phyloP scores from a whole-genome alignment of 1,140 invertebrate genomes.

The Homalodisca vitripennis region DNA sequence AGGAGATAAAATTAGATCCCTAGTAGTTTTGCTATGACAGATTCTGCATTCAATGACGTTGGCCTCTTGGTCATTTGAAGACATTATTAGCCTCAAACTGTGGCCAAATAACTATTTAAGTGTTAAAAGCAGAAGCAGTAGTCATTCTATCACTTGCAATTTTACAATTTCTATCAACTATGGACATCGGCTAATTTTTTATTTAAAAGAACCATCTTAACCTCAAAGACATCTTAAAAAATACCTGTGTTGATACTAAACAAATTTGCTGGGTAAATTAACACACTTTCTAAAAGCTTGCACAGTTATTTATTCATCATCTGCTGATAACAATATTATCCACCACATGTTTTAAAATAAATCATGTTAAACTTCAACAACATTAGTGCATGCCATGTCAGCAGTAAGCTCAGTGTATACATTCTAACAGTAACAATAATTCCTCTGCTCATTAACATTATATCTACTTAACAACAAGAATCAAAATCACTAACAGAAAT shows the following conservation, averaged over 20 bases:
- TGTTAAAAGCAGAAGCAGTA: too few relatives aligned
- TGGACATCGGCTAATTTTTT: too few relatives aligned
- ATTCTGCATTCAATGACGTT: not conserved
- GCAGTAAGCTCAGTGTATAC: slow-evolving; percentile 1
- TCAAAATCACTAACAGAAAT: too few relatives aligned
- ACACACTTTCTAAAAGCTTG: too few relatives aligned
- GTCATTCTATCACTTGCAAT: too few relatives aligned
- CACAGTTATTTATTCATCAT: slow-evolving; percentile 7
- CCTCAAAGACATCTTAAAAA: too few relatives aligned
- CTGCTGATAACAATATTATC: not conserved
- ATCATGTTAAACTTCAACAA: slow-evolving; percentile 10
- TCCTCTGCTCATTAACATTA: not conserved
- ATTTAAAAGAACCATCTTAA: too few relatives aligned
- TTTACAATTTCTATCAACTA: too few relatives aligned
- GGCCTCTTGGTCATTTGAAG: not conserved
- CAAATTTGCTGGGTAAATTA: too few relatives aligned
- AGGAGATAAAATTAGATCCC: slow-evolving; percentile 10
- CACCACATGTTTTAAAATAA: not conserved
- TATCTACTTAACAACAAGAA: not conserved
- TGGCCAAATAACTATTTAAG: too few relatives aligned
- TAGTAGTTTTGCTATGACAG: not conserved
- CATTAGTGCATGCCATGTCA: slow-evolving; percentile 1
- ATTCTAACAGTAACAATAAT: not conserved
- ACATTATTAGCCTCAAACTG: too few relatives aligned
- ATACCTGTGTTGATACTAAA: too few relatives aligned